Evolutionary conservation across 2,888 invertebrate genomes (phyloP), one percentile per base, ranked within the genome.

Genomic region (Temnothorax rugatulus): DNA sequence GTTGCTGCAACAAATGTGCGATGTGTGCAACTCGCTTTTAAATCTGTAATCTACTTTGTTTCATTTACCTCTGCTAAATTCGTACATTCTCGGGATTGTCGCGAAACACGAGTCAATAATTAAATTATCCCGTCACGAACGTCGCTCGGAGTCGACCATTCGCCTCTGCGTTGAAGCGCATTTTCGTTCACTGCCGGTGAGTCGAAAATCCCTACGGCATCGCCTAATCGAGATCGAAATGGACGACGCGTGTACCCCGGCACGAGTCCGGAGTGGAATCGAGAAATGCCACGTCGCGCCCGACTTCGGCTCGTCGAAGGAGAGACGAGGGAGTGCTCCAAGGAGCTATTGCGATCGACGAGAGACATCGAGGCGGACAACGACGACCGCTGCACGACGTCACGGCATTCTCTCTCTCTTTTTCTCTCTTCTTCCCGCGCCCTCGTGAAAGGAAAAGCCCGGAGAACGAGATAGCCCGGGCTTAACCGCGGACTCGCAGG

Each of bases 391-490:
- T 81, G 82, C 79, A 57, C 66, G 57, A 52, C 57, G 61, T 64
- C 79, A 68, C 74, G 75, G 82, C 77, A 61, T 21, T 81, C 63
- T 44, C 64, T 59, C 44, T 34, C 38, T 47, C 74, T 50, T 52
- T 21, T 47, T 75, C 47, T 79, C 54, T 57, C 44, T 41, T 52
- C 25, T 21, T 15, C 47, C 84, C 85, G 69, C 83, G 52, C 89
- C 87, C 88, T 89, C 88, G 90, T 84, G 92, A 92, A 91, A 92
- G 92, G 90, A 91, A 92, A 93, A 92, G 92, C 86, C 82, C 74
- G 34, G 11, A 61, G 86, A 87, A 85, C 84, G 82, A 84, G 90
- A 88, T 86, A 90, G 88, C 76, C 79, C 44, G 85, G 85, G 88
- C 79, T 90, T 85, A 85, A 41, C 84, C 83, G 64, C 79, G 77